Evolutionary conservation across 2,888 invertebrate genomes (phyloP).

Genomic region (Athalia circularis): DNA sequence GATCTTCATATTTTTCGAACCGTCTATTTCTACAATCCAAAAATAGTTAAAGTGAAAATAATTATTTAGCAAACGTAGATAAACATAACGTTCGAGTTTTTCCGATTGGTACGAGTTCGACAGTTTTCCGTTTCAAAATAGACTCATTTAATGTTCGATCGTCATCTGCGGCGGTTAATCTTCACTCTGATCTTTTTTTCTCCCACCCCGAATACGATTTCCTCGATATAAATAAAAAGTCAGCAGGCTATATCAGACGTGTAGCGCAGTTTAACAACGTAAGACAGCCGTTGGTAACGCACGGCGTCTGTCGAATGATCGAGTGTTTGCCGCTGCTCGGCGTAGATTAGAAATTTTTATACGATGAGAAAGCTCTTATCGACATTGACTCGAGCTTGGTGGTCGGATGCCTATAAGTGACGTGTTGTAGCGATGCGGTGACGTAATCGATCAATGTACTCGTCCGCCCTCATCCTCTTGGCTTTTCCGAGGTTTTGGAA

Average conservation of each 20-base stretch:
- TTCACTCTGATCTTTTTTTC: too few relatives aligned
- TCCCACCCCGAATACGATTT: too few relatives aligned
- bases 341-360: constrained; percentile 30
- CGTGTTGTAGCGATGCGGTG: constrained; percentile 25
- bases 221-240: neutral
- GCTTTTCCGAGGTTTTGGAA: constrained; percentile 1
- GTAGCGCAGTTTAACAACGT: neutral
- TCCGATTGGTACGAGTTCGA: too few relatives aligned
- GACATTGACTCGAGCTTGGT: constrained; percentile 28
- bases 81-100: too few relatives aligned
- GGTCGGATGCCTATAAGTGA: constrained; percentile 7
- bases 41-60: too few relatives aligned
- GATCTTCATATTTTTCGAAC: too few relatives aligned
- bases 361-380: constrained; percentile 6
- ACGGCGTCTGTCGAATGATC: constrained; percentile 23
- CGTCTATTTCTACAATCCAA: too few relatives aligned
- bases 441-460: constrained; percentile 38
- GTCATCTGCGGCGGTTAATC: too few relatives aligned
- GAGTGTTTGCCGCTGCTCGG: neutral
- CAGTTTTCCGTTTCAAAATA: too few relatives aligned
- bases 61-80: too few relatives aligned
- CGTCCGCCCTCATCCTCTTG: neutral
- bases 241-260: neutral
- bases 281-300: neutral
- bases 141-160: too few relatives aligned